Evolutionary conservation across 2,888 invertebrate genomes (phyloP).

Genomic region (Abrostola triplasia): DNA sequence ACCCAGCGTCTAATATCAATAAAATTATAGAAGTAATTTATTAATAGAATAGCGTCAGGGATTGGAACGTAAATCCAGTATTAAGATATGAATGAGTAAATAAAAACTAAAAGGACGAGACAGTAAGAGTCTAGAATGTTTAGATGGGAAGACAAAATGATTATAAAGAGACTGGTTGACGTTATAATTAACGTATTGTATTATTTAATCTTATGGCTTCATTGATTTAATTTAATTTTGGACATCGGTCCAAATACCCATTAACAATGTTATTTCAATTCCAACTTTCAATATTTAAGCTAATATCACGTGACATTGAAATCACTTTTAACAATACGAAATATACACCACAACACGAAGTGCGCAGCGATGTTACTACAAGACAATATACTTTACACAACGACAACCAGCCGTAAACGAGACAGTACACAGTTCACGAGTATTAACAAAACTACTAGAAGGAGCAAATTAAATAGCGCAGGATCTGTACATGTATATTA

Average conservation of each 20-base stretch:
- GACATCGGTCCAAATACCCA: no score
- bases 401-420: constrained; percentile 28
- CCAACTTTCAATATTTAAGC: no score
- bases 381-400: not conserved
- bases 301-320: not conserved
- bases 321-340: not conserved
- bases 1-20: not conserved
- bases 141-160: constrained; percentile 17
- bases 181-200: not conserved
- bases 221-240: no score
- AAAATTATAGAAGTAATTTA: not conserved
- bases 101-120: constrained; percentile 22
- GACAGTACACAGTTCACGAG: constrained; percentile 24
- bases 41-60: not conserved
- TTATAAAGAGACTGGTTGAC: constrained; percentile 17
- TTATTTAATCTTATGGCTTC: not conserved
- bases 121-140: constrained; percentile 7
- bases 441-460: constrained; percentile 30
- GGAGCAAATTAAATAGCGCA: constrained; percentile 47
- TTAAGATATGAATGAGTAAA: constrained; percentile 17
- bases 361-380: constrained; percentile 6
- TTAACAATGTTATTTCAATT: no score
- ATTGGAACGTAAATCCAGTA: constrained; percentile 17
- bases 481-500: constrained; percentile 23
- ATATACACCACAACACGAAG: constrained; percentile 1